Evolutionary conservation across 2,888 invertebrate species (phyloP), one percentile per base, ranked within the genome.

Genomic region (Campoplex nolae): DNA sequence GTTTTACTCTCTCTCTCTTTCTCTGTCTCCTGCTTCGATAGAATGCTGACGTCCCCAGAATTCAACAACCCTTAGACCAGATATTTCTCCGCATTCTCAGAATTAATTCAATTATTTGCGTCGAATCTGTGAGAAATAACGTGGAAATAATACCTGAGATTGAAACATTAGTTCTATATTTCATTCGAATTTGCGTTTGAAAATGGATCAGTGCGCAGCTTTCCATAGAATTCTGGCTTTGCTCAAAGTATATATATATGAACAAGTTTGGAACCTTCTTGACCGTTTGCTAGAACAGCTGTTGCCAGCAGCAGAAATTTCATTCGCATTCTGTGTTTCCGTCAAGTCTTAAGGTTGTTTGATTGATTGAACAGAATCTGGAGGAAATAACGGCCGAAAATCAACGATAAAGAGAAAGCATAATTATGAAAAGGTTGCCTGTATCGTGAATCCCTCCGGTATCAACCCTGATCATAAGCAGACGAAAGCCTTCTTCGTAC

Each of bases 381-480:
- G 78, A 80, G 11, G 65, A 68, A 86, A 89, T 86, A 83, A 88
- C 85, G 83, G 76, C n/a, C n/a, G n/a, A 67, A 80, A 85, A 86
- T 86, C 77, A 81, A 71, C 76, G 58, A 86, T 87, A 85, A 89
- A 79, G 78, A 87, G 82, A 67, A 16, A 42, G 87, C 76, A 85
- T 85, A 83, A 89, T 89, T 89, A 86, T 87, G 70, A 62, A n/a
- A 81, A 86, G 86, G 48, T 74, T 23, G 73, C 77, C 54, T 28
- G 65, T 71, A 28, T 76, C 51, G 51, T 83, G 80, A 87, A 78
- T 83, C 79, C 82, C 83, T 83, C 54, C 73, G 85, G 85, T 85
- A 89, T 88, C 89, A 86, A 89, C 85, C 84, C 83, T 85, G 74
- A 83, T n/a, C n/a, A n/a, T 84, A 88, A 83, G 74, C 83, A 79